Evolutionary conservation across 2,113 vertebrate genomes (phyloP).

Genomic region (Xiphorhynchus elegans): DNA sequence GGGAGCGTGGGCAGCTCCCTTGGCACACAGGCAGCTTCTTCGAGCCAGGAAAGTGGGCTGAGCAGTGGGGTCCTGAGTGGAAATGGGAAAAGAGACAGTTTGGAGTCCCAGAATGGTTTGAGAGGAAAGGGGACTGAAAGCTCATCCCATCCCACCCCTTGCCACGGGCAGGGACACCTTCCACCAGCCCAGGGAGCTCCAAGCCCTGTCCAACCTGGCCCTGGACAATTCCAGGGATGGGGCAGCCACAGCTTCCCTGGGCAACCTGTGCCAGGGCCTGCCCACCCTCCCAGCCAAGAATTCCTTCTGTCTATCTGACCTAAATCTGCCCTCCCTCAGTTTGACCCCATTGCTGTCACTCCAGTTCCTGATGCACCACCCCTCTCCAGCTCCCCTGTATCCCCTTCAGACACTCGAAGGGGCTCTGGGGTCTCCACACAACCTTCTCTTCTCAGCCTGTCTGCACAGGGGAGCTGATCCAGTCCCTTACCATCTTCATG

Average conservation of each 20-base stretch:
- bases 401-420: neutral
- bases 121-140: neutral
- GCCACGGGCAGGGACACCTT: neutral
- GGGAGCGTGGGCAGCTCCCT: too few relatives aligned
- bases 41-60: neutral
- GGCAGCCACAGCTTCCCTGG: neutral
- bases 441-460: neutral
- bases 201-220: fast-evolving
- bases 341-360: neutral
- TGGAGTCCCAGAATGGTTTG: neutral
- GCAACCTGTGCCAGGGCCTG: neutral
- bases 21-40: neutral
- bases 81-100: fast-evolving
- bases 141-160: fast-evolving
- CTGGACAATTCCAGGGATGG: neutral
- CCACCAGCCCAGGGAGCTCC: fast-evolving
- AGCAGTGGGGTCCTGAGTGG: neutral
- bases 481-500: neutral
- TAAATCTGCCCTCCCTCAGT: too few relatives aligned
- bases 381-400: neutral
- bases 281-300: fast-evolving
- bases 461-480: neutral
- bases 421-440: neutral
- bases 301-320: fast-evolving
- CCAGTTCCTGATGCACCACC: neutral